Evolutionary conservation across 2,797 vertebrate genomes (phyloP), one percentile per base, ranked within the genome.

Genomic region (Siniperca undulata): DNA sequence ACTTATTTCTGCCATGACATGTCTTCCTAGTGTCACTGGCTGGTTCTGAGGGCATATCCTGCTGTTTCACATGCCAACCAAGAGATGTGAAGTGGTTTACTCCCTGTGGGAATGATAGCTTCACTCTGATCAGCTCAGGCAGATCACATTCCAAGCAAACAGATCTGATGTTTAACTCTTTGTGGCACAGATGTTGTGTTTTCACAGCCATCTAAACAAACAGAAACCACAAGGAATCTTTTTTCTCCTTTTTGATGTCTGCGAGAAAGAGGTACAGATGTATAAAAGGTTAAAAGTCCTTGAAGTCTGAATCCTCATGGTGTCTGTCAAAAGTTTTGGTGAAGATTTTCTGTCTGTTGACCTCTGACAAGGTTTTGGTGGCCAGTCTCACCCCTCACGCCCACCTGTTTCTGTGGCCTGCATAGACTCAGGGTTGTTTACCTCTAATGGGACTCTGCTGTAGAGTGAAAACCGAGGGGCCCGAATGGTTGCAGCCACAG

Each of bases 361-460:
- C 76, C 82, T 82, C 78, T 61, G 5, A 36, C 65, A 20, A 83
- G 38, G 82, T 85, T 90, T 70, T 55, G 36, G 81, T 85, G 86
- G 86, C 88, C 78, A 74, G 76, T 72, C 79, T 86, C 42, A 60
- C 60, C 73, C 68, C 81, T 77, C 80, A 85, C 82, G 59, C 91
- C 91, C 92, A 94, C 93, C 93, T 94, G 91, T 83, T 88, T 90
- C 85, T 90, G 84, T 2, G 88, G 91, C 90, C 82, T 85, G 82
- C 82, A 60, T 71, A 81, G 81, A 89, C 84, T 87, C 77, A 58
- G 77, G 79, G 61, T 89, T 91, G 91, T 92, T 92, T 91, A 91
- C 86, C 62, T 92, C 86, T 89, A 86, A 91, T 85, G 85, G 89
- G 88, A 86, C 80, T 79, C 80, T 85, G 86, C 89, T 88, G 82